A percentile compares a stretch with the other conserved stretches of the same genome.
Conservation (phyloP, 2,888 invertebrate genomes). For the Thymelicus lineola region DNA sequence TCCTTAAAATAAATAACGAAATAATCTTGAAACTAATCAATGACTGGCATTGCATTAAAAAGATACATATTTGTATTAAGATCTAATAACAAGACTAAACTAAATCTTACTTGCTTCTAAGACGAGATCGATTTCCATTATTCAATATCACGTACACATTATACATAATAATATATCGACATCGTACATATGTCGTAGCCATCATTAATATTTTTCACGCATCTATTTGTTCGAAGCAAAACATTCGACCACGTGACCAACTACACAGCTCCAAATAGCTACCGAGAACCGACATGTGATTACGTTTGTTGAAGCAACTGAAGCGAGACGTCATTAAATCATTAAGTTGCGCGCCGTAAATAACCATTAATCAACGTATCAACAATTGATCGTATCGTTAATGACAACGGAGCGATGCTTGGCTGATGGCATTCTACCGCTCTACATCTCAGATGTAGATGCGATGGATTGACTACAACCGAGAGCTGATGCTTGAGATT, state of each 20-base stretch:
- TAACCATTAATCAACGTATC: slow-evolving; percentile 39
- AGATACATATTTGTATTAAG: no score
- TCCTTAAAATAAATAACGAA: no score
- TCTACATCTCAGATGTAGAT: slow-evolving; percentile 27
- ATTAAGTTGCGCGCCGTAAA: slow-evolving; percentile 40
- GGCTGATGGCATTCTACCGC: slow-evolving; percentile 26
- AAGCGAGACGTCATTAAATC: slow-evolving; percentile 37
- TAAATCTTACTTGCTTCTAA: no score
- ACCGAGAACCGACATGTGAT: slow-evolving; percentile 15
- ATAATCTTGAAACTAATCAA: no score
- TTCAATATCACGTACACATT: no score
- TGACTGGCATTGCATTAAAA: no score
- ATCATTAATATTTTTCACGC: no score
- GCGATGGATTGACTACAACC: slow-evolving; percentile 23
- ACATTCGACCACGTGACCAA: not conserved
- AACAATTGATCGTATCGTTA: slow-evolving; percentile 35
- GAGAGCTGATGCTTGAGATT: slow-evolving; percentile 9
- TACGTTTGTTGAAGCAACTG: slow-evolving; percentile 23
- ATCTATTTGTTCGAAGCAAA: not conserved
- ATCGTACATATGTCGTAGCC: no score
- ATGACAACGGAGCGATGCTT: slow-evolving; percentile 27
- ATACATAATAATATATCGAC: no score
- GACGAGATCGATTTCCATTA: no score
- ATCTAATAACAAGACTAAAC: no score
- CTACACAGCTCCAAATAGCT: not conserved